Percentiles rank a stretch among this genome's conserved stretches.
Conservation (phyloP, 2,113 vertebrate species). For the Marcusenius ussheri region DNA sequence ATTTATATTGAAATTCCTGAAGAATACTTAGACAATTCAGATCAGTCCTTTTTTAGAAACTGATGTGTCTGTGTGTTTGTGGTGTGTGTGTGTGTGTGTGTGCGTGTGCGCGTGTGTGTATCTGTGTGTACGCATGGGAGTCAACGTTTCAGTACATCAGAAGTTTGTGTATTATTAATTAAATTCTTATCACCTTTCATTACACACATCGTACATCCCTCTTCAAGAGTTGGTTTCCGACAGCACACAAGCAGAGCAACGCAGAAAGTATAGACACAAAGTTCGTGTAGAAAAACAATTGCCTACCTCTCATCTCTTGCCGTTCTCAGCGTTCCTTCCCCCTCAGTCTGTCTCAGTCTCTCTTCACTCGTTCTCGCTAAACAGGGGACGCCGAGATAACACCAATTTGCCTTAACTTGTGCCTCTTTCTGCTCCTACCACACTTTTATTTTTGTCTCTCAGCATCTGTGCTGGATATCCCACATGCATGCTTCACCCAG, state of each 20-base stretch:
- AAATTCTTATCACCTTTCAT: not conserved
- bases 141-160: not conserved
- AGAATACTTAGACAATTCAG: not conserved
- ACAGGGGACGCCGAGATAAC: not conserved
- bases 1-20: not conserved
- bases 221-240: not conserved
- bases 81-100: not conserved
- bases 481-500: conserved; percentile 16
- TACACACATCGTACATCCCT: not conserved
- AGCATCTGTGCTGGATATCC: conserved; percentile 33
- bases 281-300: not conserved
- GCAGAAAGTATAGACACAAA: not conserved
- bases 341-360: not conserved
- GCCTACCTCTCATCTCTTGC: conserved; percentile 20
- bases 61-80: not conserved
- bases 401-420: conserved; percentile 40
- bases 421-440: conserved; percentile 39
- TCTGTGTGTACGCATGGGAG: not conserved
- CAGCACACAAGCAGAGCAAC: not conserved
- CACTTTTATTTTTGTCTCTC: conserved; percentile 35
- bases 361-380: not conserved
- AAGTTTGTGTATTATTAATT: not conserved
- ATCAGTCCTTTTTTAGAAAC: not conserved
- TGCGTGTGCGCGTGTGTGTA: not conserved
- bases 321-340: not conserved